phyloP scores from a whole-genome alignment of 2,797 vertebrate genomes.

The Leucoraja ocellata region DNA sequence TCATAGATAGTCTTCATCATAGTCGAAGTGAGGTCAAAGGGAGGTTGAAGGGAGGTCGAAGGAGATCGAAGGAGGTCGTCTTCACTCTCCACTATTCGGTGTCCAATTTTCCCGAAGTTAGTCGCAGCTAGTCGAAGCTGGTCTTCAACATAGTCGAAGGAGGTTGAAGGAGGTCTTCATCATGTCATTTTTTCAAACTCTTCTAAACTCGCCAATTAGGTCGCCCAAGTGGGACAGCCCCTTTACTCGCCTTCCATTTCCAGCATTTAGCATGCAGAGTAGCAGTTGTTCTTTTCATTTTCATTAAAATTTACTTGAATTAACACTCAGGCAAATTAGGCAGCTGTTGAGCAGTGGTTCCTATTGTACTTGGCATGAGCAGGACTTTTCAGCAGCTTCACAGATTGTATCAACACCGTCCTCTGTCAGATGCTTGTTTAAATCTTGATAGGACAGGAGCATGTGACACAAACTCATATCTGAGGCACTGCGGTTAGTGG shows the following conservation, averaged over 20 bases:
- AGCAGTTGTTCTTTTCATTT: conserved; percentile 16
- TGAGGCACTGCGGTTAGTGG: conserved; percentile 5
- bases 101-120: no score
- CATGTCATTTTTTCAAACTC: no score
- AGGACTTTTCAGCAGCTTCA: conserved; percentile 30
- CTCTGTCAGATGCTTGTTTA: conserved; percentile 20
- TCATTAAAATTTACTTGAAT: conserved; percentile 32
- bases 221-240: no score
- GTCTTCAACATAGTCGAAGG: no score
- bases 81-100: no score
- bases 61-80: no score
- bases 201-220: no score
- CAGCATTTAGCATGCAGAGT: neutral
- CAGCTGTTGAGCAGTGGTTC: conserved; percentile 30
- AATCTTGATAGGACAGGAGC: neutral
- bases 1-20: no score
- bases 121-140: no score
- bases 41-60: no score
- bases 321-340: conserved; percentile 31
- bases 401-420: neutral
- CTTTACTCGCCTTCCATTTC: neutral
- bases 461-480: neutral
- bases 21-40: no score
- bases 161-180: no score
- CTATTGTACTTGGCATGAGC: neutral